Evolutionary conservation across 2,113 vertebrate species (phyloP).

Genomic region (Pangasianodon gigas): DNA sequence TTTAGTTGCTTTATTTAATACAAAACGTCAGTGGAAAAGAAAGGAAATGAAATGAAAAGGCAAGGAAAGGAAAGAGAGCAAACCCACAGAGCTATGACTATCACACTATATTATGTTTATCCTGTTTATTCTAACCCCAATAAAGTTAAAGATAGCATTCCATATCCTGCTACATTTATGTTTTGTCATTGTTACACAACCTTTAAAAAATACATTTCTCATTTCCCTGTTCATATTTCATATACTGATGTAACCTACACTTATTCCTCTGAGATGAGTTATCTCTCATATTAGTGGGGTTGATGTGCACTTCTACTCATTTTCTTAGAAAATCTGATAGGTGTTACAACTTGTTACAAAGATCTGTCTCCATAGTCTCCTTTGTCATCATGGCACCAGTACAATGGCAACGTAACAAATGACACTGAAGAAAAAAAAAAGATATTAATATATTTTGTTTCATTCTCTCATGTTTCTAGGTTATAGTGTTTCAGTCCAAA

Average conservation of each 20-base stretch:
- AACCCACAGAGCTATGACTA: not conserved
- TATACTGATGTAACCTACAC: not conserved
- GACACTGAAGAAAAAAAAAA: not conserved
- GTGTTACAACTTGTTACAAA: too few relatives aligned
- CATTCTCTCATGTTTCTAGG: not conserved
- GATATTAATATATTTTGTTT: not conserved
- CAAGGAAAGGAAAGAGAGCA: not conserved
- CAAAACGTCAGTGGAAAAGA: not conserved
- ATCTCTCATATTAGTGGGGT: not conserved
- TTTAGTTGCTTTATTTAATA: not conserved
- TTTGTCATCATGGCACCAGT: not conserved
- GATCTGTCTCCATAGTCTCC: too few relatives aligned
- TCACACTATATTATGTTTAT: not conserved
- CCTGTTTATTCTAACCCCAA: not conserved
- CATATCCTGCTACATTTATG: not conserved
- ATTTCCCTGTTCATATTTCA: too few relatives aligned
- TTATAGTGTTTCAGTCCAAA: slow-evolving; percentile 15
- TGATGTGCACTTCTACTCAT: not conserved
- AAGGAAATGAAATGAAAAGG: not conserved
- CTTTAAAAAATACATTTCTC: too few relatives aligned
- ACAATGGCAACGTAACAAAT: not conserved
- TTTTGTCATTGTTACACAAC: too few relatives aligned
- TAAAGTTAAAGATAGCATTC: not conserved
- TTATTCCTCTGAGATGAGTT: not conserved
- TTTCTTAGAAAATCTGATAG: too few relatives aligned